These are phyloP conservation scores for Cynaeus angustus DNA, from an alignment of 2,888 invertebrate genomes.

Conservation along the genomic window DNA sequence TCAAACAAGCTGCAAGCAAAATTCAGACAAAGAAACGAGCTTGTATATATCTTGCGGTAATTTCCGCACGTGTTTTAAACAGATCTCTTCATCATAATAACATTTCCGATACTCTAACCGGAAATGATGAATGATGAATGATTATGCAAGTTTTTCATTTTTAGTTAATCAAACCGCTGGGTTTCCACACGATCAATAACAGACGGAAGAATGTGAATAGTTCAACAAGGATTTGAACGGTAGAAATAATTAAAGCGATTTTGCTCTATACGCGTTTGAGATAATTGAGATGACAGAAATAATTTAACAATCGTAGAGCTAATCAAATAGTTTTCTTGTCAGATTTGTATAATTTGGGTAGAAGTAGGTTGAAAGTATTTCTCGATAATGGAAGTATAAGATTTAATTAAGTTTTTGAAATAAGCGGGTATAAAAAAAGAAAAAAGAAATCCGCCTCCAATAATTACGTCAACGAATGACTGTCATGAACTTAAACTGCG, in stretches of 20 bases:
- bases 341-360: not conserved
- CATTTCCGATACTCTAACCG: constrained; percentile 26
- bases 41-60: constrained; percentile 25
- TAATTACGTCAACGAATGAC: too few species aligned
- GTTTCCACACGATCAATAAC: constrained; percentile 3
- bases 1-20: not conserved
- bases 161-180: constrained; percentile 13
- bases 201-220: constrained; percentile 5
- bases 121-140: constrained; percentile 25
- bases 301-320: constrained; percentile 10
- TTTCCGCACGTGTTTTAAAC: constrained; percentile 30
- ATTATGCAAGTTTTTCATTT: constrained; percentile 19
- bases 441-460: too few species aligned
- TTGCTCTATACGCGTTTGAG: not conserved
- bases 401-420: too few species aligned
- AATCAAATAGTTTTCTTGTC: not conserved
- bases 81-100: constrained; percentile 29
- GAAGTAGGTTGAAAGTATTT: not conserved
- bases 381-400: not conserved
- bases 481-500: too few species aligned
- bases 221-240: not conserved
- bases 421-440: too few species aligned
- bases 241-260: constrained; percentile 25
- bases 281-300: constrained; percentile 32
- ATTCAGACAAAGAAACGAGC: not conserved